Evolutionary conservation across 2,888 invertebrate species (phyloP).

Genomic region (Amblyjoppa fuscipennis): DNA sequence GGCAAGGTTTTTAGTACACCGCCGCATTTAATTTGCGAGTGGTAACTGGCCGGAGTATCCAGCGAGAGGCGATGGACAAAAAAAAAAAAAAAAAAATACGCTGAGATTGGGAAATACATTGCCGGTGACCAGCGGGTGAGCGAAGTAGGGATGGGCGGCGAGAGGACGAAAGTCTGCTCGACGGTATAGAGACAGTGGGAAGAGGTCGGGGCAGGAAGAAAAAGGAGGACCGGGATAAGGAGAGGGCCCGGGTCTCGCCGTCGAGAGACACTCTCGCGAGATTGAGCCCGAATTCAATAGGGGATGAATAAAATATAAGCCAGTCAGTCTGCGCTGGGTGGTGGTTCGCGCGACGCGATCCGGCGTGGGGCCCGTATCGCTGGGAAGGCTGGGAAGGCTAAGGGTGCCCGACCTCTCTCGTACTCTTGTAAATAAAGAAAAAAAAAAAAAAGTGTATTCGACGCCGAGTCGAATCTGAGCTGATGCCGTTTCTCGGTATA

Average conservation of each 20-base stretch:
- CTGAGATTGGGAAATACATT: conserved; percentile 42
- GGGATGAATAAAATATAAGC: conserved; percentile 85
- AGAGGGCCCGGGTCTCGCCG: conserved; percentile 55
- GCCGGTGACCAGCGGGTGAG: conserved; percentile 36
- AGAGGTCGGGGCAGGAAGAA: conserved; percentile 35
- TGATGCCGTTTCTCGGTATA: conserved; percentile 47
- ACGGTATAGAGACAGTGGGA: conserved; percentile 64
- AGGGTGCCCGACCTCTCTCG: conserved; percentile 75
- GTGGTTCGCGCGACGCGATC: conserved; percentile 72
- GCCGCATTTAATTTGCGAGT: conserved; percentile 24
- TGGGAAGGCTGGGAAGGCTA: conserved; percentile 72
- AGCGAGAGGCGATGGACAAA: conserved; percentile 13
- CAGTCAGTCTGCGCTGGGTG: conserved; percentile 60
- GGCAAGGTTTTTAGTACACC: conserved; percentile 12
- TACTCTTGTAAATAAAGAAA: conserved; percentile 81
- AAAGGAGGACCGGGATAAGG: conserved; percentile 34
- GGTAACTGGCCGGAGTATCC: conserved; percentile 15
- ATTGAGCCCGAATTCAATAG: conserved; percentile 85
- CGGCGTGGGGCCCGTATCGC: conserved; percentile 67
- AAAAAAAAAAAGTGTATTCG: conserved; percentile 61
- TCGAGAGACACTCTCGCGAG: conserved; percentile 83
- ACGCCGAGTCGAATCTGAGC: conserved; percentile 55
- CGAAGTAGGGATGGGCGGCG: conserved; percentile 28
- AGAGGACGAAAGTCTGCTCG: conserved; percentile 58
- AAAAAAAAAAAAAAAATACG: conserved; percentile 22